Evolutionary conservation across 2,888 invertebrate species (phyloP).

Genomic region (Aquatica leii): DNA sequence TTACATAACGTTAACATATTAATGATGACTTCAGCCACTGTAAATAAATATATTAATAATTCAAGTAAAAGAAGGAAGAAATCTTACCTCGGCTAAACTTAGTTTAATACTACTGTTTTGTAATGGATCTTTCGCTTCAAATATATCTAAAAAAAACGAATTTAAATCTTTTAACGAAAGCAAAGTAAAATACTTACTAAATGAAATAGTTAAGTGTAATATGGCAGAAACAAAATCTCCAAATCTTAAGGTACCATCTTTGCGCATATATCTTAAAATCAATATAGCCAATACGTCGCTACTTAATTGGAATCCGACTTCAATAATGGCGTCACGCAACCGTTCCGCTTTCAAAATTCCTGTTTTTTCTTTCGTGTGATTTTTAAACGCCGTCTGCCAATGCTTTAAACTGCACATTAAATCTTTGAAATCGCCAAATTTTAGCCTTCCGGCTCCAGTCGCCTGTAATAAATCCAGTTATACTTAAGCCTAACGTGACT

Average conservation of each 20-base stretch:
- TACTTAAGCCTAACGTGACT: no score
- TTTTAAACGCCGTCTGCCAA: constrained; percentile 91
- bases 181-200: constrained; percentile 69
- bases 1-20: constrained; percentile 66
- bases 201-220: constrained; percentile 86
- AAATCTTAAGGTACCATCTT: constrained; percentile 89
- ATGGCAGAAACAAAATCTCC: constrained; percentile 93
- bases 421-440: constrained; percentile 87
- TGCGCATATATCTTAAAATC: constrained; percentile 87
- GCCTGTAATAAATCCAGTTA: constrained; percentile 63
- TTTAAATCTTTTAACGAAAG: neutral
- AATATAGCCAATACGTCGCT: constrained; percentile 84
- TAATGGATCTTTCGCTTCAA: constrained; percentile 80
- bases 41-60: no score
- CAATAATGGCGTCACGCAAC: constrained; percentile 81
- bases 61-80: no score
- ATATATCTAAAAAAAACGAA: constrained; percentile 65
- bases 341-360: constrained; percentile 89
- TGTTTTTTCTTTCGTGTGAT: constrained; percentile 89
- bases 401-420: constrained; percentile 90
- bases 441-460: constrained; percentile 80
- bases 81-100: constrained; percentile 77
- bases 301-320: constrained; percentile 88
- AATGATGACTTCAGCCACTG: constrained; percentile 81
- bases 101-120: constrained; percentile 84